Base-by-base conservation (phyloP, 2,113 vertebrate genomes). In the Otocyon megalotis region DNA sequence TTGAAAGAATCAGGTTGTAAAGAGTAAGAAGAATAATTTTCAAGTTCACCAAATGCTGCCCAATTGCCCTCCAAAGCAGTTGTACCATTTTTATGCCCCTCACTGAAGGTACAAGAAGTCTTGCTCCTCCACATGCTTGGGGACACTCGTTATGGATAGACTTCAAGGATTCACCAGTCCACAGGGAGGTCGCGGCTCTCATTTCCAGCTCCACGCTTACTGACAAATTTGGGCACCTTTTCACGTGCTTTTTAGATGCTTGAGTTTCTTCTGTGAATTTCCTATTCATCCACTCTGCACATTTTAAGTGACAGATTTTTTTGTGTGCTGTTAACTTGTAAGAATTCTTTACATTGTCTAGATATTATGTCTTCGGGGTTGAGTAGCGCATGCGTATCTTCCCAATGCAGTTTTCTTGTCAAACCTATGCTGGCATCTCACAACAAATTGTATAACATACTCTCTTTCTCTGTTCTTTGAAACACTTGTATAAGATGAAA, bases 41-140 rank as follows among this genome's bases (percentile, higher is more conserved):
- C 35, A 16, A 35, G 8, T 10, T 83, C n/a, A 16, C 63, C 30
- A 14, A 62, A 16, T 10, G 8, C 32, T 20, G 35, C 60, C 6
- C 1, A 20, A 1, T 3, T 4, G 1, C 53, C 58, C 24, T 71
- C 5, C 65, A 24, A 1, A 11, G 58, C 8, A 20, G 48, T 5
- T 24, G n/a, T 32, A 26, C 56, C 17, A 0, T 4, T 8, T 11
- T 32, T 30, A 3, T 2, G 19, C 1, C 3, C n/a, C 22, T 3
- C 9, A 9, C 37, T 0, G 50, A 85, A 32, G 9, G 9, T 2
- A 10, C 10, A 19, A 15, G 5, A 12, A 54, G 16, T 1, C 65
- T n/a, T 35, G 14, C 19, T 7, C 19, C 12, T 22, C 77, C 16
- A 9, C 43, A 4, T 9, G 5, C 16, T 1, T 22, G 56, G 32